Conservation (phyloP, 2,888 invertebrate species). For the Sphinx pinastri region DNA sequence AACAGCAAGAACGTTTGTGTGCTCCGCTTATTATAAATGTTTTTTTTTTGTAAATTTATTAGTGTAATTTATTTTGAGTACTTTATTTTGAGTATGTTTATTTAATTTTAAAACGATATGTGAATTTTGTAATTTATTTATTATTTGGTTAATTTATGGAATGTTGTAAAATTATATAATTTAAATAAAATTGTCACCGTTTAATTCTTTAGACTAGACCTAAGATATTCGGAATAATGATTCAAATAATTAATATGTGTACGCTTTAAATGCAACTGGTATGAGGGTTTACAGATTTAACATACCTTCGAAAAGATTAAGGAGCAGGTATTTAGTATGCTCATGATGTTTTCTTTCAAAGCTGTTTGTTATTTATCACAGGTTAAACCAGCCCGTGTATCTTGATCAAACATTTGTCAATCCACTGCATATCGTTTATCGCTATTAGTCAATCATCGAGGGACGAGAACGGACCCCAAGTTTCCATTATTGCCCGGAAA, state of each 20-base stretch:
- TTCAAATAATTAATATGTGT: too few species aligned
- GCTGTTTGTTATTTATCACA: background rate
- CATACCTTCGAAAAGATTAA: too few species aligned
- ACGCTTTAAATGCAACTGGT: too few species aligned
- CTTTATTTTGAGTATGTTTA: background rate
- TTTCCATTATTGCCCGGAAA: constrained; percentile 32
- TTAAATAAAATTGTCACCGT: too few species aligned
- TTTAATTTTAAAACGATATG: background rate
- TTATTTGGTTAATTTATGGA: too few species aligned
- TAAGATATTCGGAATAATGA: too few species aligned
- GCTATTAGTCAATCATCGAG: constrained; percentile 28
- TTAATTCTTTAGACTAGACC: too few species aligned
- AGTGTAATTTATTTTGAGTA: background rate
- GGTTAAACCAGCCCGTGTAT: background rate
- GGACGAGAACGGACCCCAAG: constrained; percentile 27
- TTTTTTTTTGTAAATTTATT: background rate
- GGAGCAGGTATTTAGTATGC: too few species aligned
- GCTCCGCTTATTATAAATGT: background rate
- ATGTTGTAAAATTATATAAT: too few species aligned
- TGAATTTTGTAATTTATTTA: background rate
- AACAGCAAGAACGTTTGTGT: background rate
- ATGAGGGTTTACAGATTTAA: too few species aligned
- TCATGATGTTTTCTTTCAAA: too few species aligned
- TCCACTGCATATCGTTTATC: constrained; percentile 22
- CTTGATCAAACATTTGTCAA: constrained; percentile 22